phyloP scores from a whole-genome alignment of 2,113 vertebrate species.

The Nerophis ophidion region DNA sequence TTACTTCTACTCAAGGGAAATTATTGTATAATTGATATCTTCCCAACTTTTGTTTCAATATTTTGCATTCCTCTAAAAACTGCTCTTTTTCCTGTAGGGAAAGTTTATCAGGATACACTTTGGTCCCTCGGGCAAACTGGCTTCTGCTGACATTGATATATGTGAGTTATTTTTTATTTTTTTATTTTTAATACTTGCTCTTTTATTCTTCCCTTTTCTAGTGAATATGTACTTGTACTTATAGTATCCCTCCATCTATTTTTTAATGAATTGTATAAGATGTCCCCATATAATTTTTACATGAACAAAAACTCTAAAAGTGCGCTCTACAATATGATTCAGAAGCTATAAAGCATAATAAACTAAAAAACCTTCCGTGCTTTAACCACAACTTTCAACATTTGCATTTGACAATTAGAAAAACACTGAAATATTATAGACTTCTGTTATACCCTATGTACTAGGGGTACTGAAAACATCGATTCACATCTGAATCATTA shows the following conservation, averaged over 20 bases:
- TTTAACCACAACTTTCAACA: background rate
- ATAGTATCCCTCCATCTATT: background rate
- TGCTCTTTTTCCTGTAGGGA: conserved; percentile 65
- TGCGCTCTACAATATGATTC: background rate
- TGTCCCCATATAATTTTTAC: background rate
- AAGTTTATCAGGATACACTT: conserved; percentile 97
- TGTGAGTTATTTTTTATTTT: conserved; percentile 73
- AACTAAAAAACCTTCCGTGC: too few relatives aligned
- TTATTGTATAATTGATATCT: background rate
- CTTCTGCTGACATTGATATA: conserved; percentile 87
- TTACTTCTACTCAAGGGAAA: too few relatives aligned
- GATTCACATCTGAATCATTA: too few relatives aligned
- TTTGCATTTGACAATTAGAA: too few relatives aligned
- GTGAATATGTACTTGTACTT: background rate
- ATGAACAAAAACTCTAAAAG: background rate
- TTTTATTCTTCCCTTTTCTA: background rate
- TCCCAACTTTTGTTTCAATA: background rate
- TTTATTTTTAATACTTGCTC: too few relatives aligned
- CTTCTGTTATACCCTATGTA: too few relatives aligned
- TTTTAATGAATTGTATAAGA: background rate
- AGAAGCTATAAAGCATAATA: background rate
- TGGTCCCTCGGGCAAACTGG: conserved; percentile 86
- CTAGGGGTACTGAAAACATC: too few relatives aligned
- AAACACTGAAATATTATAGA: too few relatives aligned
- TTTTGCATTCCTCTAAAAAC: background rate